These are phyloP conservation scores for Escarpia spicata DNA, from an alignment of 2,888 invertebrate species.

Conservation along the genomic window DNA sequence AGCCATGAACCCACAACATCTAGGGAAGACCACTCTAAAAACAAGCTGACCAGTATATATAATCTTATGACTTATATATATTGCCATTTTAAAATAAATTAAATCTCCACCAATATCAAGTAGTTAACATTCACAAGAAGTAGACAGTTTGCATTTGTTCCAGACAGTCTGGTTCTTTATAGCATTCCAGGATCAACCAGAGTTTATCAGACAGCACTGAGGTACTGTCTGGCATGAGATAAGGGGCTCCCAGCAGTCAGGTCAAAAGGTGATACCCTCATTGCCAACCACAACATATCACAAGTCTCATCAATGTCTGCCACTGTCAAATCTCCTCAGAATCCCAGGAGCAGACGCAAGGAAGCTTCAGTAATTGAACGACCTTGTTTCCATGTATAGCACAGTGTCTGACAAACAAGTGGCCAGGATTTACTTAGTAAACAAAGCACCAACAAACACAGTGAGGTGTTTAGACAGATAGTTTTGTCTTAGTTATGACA, in stretches of 20 bases:
- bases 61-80: too few relatives aligned
- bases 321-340: neutral
- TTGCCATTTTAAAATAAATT: too few relatives aligned
- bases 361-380: neutral
- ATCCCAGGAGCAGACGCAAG: neutral
- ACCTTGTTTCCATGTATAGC: neutral
- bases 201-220: neutral
- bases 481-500: neutral
- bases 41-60: too few relatives aligned
- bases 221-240: neutral
- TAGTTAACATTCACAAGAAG: neutral
- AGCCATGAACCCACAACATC: too few relatives aligned
- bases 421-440: neutral
- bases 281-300: neutral
- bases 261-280: slow-evolving; percentile 16
- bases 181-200: neutral
- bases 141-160: neutral
- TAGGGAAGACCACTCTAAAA: too few relatives aligned
- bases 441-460: neutral
- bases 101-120: neutral
- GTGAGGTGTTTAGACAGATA: neutral
- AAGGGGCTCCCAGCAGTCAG: neutral
- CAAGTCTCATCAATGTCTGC: neutral
- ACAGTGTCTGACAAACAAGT: neutral
- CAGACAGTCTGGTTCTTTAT: neutral